Conservation (phyloP, 2,113 vertebrate species). For the Paratilapia polleni region DNA sequence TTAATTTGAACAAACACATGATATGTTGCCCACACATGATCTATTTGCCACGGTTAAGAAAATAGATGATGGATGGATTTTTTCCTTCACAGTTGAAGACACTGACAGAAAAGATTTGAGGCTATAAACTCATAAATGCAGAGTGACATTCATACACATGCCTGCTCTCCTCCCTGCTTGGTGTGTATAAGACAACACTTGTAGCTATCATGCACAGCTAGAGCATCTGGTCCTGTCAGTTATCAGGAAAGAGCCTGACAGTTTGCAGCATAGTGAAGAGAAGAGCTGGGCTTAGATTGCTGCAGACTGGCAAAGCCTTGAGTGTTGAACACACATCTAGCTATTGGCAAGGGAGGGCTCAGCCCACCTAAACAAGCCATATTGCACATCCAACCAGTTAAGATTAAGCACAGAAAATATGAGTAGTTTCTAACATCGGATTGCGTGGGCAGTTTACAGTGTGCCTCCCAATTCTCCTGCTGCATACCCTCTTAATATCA, state of each 20-base stretch:
- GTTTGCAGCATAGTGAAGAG: not conserved
- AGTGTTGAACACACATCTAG: not conserved
- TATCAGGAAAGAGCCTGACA: not conserved
- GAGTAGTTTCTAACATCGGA: not conserved
- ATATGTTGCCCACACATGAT: not conserved
- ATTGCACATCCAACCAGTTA: too few species aligned
- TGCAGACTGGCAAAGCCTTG: not conserved
- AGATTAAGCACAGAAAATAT: not conserved
- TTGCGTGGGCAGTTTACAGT: not conserved
- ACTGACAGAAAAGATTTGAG: not conserved
- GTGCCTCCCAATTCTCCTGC: not conserved
- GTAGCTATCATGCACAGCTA: not conserved
- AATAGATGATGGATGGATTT: not conserved
- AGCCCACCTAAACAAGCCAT: not conserved
- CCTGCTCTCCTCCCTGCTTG: not conserved
- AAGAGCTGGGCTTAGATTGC: not conserved
- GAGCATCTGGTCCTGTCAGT: not conserved
- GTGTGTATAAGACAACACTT: not conserved
- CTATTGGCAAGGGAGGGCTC: not conserved
- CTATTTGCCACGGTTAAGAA: not conserved
- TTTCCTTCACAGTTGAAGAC: not conserved
- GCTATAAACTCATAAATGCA: not conserved
- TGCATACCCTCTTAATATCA: not conserved
- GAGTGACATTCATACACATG: not conserved
- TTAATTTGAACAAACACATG: not conserved